Evolutionary conservation across 2,797 vertebrate genomes (phyloP), one percentile per base, ranked within the genome.

Genomic region (Streptopelia turtur): DNA sequence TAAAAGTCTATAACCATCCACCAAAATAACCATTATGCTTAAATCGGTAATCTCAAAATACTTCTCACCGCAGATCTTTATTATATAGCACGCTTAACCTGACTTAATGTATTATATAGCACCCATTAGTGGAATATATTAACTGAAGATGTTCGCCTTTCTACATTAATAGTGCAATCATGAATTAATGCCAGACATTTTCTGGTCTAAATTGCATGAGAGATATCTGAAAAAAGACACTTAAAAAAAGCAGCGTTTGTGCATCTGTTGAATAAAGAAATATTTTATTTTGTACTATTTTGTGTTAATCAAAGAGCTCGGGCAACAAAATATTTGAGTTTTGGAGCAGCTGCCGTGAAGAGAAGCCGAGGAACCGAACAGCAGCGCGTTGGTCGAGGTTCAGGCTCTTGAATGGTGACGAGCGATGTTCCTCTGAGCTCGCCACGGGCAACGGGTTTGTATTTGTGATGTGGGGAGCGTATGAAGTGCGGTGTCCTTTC

Each of bases 61-160:
- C 21, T 64, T 87, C 87, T 72, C 27, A 21, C 78, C 0, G 9
- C 87, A 66, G 84, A 70, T 89, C 89, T 94, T 85, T 91, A 80
- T 92, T 95, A 84, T 56, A 72, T 72, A 87, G 64, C 78, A 87
- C 1, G 31, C 84, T 95, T 93, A 96, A 85, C 75, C 93, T 90
- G 93, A 79, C 89, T 93, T 95, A 92, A 89, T 89, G 81, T 90
- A 63, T 90, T 95, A 95, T 79, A 92, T 79, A 89, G 95, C 71
- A 89, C 74, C 87, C 93, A 95, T 95, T 97, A 96, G 79, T n/a
- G 7, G 94, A 94, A 94, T 76, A 90, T 79, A 95, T 97, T 95
- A 93, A 95, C 94, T 95, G 94, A 79, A 89, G 65, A 88, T 83
- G 50, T 88, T 95, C 53, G 6, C 47, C 82, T 88, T 88, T 83